Evolutionary conservation across 2,888 invertebrate species (phyloP), one percentile per base, ranked within the genome.

Genomic region (Alviniconcha strummeri): DNA sequence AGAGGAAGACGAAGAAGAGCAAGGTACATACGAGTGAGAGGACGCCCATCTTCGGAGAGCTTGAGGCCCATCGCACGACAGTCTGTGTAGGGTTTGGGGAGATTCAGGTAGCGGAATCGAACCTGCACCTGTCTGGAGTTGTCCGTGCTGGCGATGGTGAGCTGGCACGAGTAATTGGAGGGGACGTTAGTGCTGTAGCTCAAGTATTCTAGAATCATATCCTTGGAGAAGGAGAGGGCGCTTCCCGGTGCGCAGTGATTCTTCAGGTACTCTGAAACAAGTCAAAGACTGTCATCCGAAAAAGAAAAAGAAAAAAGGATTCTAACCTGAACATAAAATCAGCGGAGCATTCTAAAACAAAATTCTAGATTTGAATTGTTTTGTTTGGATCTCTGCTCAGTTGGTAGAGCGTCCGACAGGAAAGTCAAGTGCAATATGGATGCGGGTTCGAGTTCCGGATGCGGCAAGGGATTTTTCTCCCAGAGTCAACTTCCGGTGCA

Each of bases 261-360:
- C 54, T 74, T 19, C 60, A 67, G 55, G 67, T 74, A 64, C 36
- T 82, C 67, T 67, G 76, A 54, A n/a, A n/a, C 15, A 11, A 8
- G 13, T 81, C 67, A 85, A 4, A 85, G 72, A 11, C 52, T 71
- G 72, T 83, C 83, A 55, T 84, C 83, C 1, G 83, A 77, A 52
- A 67, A 81, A 60, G 0, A 13, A 1, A 60, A 0, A 13, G 2
- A 11, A 11, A 13, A 13, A 60, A 8, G 9, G 60, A 11, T 60
- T 13, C 4, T 4, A 13, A 8, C 1, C 9, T 60, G 8, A 60
- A 11, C 60, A 13, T 60, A 60, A 13, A 60, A 60, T 60, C 60
- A 13, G 1, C 8, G 60, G 13, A 13, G 60, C 13, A 60, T 60
- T 60, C 2, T 60, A 13, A 60, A 60, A 60, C 36, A 36, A 36